A percentile compares a stretch with the other conserved stretches of the same genome.
These are phyloP conservation scores for Catalaphyllia jardinei DNA, from an alignment of 64 coral and sea anemone genomes.

Conservation along the genomic window DNA sequence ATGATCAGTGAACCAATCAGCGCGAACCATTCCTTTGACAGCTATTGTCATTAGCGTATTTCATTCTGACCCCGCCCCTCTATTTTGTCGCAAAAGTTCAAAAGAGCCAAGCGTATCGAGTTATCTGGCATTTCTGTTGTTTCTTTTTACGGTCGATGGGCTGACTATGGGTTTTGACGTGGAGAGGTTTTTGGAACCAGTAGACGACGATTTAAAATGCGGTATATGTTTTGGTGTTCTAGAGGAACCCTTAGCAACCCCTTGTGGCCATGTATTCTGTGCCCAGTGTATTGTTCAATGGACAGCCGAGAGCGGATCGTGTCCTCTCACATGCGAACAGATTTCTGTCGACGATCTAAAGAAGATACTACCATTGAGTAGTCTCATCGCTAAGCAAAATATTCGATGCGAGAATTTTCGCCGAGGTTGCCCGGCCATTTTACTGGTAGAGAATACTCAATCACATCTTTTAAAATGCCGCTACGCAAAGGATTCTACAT, in stretches of 20 bases:
- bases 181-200: constrained; percentile 81
- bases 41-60: constrained; percentile 82
- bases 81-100: constrained; percentile 97
- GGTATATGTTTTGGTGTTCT: constrained; percentile 90
- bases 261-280: constrained; percentile 96
- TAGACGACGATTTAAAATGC: constrained; percentile 93
- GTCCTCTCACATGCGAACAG: constrained; percentile 95
- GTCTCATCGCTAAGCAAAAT: constrained; percentile 79
- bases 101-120: constrained; percentile 82
- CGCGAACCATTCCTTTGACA: constrained; percentile 66
- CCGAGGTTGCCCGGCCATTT: constrained; percentile 88
- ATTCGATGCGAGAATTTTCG: constrained; percentile 92
- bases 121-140: constrained; percentile 79
- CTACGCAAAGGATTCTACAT: constrained; percentile 59
- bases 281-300: constrained; percentile 84
- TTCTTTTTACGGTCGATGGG: constrained; percentile 77
- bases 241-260: constrained; percentile 80
- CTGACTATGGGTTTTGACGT: constrained; percentile 87
- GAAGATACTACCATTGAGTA: constrained; percentile 84
- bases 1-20: constrained; percentile 84
- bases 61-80: constrained; percentile 72
- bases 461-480: constrained; percentile 89
- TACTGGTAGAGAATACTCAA: constrained; percentile 77
- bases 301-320: constrained; percentile 81
- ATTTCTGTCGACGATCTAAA: constrained; percentile 93